phyloP scores from a whole-genome alignment of 1,140 invertebrate genomes.

The Eriocheir sinensis region DNA sequence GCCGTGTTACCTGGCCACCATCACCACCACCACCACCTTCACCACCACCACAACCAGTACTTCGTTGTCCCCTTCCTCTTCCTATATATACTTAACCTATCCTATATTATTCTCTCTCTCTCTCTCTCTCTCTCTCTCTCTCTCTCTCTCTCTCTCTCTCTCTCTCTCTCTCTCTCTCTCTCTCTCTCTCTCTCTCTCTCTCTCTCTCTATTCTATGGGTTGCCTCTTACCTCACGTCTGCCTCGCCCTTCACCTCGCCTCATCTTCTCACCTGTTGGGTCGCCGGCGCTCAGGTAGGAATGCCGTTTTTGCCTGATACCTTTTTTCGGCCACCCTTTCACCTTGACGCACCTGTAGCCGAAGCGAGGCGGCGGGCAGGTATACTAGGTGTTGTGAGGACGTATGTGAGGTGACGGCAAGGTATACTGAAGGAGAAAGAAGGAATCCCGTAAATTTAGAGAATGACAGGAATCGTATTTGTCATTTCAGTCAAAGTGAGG shows the following conservation, averaged over 20 bases:
- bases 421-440: no score
- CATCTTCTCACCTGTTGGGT: constrained; percentile 8
- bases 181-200: background rate
- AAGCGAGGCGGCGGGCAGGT: background rate
- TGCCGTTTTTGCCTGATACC: background rate
- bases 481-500: background rate
- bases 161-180: background rate
- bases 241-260: constrained; percentile 34
- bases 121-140: background rate
- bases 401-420: no score
- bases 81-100: no score
- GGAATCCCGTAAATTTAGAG: background rate
- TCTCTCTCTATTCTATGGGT: background rate
- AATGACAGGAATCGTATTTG: no score
- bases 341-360: background rate
- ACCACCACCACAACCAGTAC: background rate
- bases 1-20: background rate
- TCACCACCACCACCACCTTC: background rate
- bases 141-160: background rate
- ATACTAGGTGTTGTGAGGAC: no score
- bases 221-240: constrained; percentile 12
- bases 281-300: background rate
- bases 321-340: background rate
- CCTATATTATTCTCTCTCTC: constrained; percentile 33
- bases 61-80: background rate